Evolutionary conservation across 2,797 vertebrate species (phyloP), one percentile per base, ranked within the genome.

Genomic region (Pitangus sulphuratus): DNA sequence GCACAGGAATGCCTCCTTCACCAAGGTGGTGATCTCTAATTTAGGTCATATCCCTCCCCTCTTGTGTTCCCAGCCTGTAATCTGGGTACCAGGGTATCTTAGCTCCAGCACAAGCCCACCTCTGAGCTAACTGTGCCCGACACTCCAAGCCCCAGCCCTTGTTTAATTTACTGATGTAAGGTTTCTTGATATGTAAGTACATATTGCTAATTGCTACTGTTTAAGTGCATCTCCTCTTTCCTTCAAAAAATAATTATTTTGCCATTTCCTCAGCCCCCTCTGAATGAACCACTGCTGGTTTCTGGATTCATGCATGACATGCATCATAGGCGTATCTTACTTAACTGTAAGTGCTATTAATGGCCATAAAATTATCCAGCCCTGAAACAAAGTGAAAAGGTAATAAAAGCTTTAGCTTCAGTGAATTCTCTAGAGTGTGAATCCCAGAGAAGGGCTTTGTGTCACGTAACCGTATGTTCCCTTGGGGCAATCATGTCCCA

Each of bases 341-440:
- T 92, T 82, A 90, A 90, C 50, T 84, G 9, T 71, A 92, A 94
- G 80, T 92, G 62, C 75, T 95, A 92, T 92, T 95, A 93, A 87
- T n/a, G 45, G 44, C 75, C 65, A 71, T 93, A 87, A 94, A 97
- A 86, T 85, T 89, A 90, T 37, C 70, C 69, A 83, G 42, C 69
- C 33, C 71, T 77, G 84, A 89, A 94, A 93, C 58, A 58, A 75
- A 85, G 68, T 86, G 65, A 94, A 89, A 87, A 90, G 70, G 35
- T 48, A 94, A 83, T 79, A 70, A 84, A 96, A 84, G 15, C 57
- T 79, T 84, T 84, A 76, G 54, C 26, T 76, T 91, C 65, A 28
- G 61, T 47, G 53, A 79, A 54, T 48, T 94, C 51, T 45, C 3
- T 7, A 40, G 69, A 85, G 65, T 39, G 65, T 4, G 5, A 89